These are phyloP conservation scores for Apamea monoglypha DNA, from an alignment of 2,888 invertebrate genomes.

Conservation along the genomic window DNA sequence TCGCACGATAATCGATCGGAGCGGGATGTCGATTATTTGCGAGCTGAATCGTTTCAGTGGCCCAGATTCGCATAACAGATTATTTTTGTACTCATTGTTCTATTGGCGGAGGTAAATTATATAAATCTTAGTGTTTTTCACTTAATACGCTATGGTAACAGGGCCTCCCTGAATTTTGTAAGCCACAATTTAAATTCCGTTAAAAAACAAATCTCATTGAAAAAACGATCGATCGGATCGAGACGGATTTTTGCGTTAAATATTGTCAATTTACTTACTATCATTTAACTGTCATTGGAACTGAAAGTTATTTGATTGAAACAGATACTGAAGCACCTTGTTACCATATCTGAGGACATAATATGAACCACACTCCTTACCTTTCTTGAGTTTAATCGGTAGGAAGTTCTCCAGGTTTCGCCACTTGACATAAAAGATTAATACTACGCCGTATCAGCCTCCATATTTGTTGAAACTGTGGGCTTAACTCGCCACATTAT, in stretches of 20 bases:
- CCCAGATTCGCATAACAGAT: slow-evolving; percentile 24
- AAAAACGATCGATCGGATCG: neutral
- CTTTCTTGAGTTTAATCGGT: slow-evolving; percentile 25
- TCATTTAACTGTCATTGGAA: neutral
- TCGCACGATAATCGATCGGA: slow-evolving; percentile 66
- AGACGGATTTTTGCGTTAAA: no score
- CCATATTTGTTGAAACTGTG: slow-evolving; percentile 75
- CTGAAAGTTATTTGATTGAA: neutral
- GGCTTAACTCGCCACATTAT: slow-evolving; percentile 74
- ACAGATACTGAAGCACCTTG: neutral
- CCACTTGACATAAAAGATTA: slow-evolving; percentile 65
- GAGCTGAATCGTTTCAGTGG: slow-evolving; percentile 22
- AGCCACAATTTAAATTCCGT: neutral
- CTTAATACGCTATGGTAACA: neutral
- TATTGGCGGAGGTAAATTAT: neutral
- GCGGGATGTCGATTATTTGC: slow-evolving; percentile 51
- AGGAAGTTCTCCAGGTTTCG: slow-evolving; percentile 51
- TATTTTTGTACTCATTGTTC: slow-evolving; percentile 14
- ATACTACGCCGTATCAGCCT: slow-evolving; percentile 64
- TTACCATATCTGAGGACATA: neutral
- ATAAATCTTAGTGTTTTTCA: neutral
- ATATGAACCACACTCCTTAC: slow-evolving; percentile 9
- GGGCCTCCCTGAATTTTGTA: neutral
- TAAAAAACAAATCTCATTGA: neutral
- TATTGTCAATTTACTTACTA: neutral